These are phyloP conservation scores for Heliconius melpomene DNA, from an alignment of 1,140 invertebrate genomes.

Conservation along the genomic window DNA sequence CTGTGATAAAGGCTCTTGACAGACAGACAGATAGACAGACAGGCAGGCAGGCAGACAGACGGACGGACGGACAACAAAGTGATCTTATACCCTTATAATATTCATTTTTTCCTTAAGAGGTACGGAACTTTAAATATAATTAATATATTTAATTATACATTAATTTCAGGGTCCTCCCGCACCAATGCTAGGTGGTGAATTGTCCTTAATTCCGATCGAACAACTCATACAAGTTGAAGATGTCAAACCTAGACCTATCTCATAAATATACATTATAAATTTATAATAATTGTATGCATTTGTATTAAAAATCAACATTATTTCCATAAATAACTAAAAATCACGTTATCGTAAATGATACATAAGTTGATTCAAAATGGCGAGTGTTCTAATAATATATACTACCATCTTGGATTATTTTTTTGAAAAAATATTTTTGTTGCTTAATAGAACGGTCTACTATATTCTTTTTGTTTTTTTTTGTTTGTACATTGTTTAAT, in stretches of 20 bases:
- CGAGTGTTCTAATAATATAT: neutral
- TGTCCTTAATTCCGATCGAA: slow-evolving; percentile 91
- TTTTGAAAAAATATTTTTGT: no score
- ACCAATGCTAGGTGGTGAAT: slow-evolving; percentile 87
- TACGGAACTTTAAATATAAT: neutral
- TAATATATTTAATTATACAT: neutral
- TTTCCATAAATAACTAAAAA: neutral
- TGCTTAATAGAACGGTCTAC: no score
- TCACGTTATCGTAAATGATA: neutral
- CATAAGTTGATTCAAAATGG: neutral
- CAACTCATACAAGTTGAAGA: slow-evolving; percentile 86
- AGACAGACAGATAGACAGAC: no score
- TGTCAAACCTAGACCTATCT: slow-evolving; percentile 69
- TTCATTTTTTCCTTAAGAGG: no score
- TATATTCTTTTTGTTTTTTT: no score
- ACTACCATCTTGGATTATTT: no score
- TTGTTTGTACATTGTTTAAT: no score
- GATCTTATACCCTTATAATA: no score
- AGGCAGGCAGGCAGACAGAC: no score
- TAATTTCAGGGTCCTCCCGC: slow-evolving; percentile 81
- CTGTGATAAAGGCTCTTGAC: no score
- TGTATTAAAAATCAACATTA: slow-evolving; percentile 7
- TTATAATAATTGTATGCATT: neutral
- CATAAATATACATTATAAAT: slow-evolving; percentile 12
- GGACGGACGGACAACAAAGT: no score